Percentiles rank a stretch among this genome's conserved stretches.
These are phyloP conservation scores for Malurus melanocephalus DNA, from an alignment of 2,113 vertebrate species.

Conservation along the genomic window DNA sequence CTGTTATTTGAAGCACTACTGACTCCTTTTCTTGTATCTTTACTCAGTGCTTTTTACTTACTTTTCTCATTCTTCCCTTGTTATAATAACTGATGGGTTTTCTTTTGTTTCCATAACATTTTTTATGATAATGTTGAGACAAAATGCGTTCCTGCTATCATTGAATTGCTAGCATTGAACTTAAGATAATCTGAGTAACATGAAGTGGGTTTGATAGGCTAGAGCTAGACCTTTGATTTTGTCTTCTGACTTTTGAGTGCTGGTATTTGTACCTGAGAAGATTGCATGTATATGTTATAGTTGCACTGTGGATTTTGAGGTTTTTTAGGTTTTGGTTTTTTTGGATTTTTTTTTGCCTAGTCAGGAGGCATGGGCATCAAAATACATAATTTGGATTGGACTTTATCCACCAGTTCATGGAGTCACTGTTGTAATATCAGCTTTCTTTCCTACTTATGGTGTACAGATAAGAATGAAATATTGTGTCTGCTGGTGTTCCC, in stretches of 20 bases:
- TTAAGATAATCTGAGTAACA: neutral
- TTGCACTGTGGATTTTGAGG: neutral
- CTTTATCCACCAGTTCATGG: neutral
- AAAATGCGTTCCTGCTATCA: neutral
- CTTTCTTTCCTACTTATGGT: neutral
- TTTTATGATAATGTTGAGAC: neutral
- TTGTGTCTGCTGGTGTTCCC: neutral
- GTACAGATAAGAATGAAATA: too few relatives aligned
- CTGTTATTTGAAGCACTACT: neutral
- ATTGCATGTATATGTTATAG: neutral
- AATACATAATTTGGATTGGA: neutral
- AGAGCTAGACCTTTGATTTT: neutral
- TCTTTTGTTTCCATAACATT: neutral
- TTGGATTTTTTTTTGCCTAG: neutral
- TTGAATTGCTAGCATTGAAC: neutral
- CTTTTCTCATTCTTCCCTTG: neutral
- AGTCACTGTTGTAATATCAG: neutral
- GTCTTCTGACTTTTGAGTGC: neutral
- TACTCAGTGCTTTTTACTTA: neutral
- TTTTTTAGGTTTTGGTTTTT: neutral
- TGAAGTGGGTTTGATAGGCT: neutral
- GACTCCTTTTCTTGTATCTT: neutral
- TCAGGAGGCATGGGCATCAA: neutral
- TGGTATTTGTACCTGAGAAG: neutral
- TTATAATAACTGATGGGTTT: neutral